phyloP scores from a whole-genome alignment of 1,140 invertebrate species.

The Conopomorpha cramerella region DNA sequence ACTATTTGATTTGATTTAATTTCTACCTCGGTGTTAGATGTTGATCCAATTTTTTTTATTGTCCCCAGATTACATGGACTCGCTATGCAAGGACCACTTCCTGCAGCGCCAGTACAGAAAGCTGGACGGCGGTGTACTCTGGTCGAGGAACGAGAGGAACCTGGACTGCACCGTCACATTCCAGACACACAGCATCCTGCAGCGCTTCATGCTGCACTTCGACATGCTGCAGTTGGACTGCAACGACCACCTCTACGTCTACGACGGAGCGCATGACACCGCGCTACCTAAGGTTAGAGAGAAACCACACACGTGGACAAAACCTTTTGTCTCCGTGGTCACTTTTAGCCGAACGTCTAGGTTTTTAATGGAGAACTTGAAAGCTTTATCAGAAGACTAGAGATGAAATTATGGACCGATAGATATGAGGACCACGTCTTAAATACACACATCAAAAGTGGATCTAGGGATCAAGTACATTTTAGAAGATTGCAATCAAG shows the following conservation, averaged over 20 bases:
- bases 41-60: no score
- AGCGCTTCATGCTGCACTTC: constrained; percentile 92
- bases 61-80: constrained; percentile 83
- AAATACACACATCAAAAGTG: no score
- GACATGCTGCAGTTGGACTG: constrained; percentile 81
- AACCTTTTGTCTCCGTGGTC: no score
- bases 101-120: constrained; percentile 84
- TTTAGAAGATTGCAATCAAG: no score
- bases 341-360: no score
- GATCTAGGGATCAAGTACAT: no score
- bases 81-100: constrained; percentile 85
- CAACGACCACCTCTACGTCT: constrained; percentile 91
- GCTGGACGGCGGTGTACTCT: constrained; percentile 87
- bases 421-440: no score
- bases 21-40: no score
- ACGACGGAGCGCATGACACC: constrained; percentile 88
- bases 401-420: no score
- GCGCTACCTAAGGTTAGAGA: constrained; percentile 78
- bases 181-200: constrained; percentile 90
- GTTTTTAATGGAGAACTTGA: no score
- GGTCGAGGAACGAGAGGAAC: constrained; percentile 86
- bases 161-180: constrained; percentile 90
- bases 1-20: no score
- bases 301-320: not conserved
- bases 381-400: no score